Evolutionary conservation across 2,797 vertebrate genomes (phyloP).

Genomic region (Typhlichthys subterraneus): DNA sequence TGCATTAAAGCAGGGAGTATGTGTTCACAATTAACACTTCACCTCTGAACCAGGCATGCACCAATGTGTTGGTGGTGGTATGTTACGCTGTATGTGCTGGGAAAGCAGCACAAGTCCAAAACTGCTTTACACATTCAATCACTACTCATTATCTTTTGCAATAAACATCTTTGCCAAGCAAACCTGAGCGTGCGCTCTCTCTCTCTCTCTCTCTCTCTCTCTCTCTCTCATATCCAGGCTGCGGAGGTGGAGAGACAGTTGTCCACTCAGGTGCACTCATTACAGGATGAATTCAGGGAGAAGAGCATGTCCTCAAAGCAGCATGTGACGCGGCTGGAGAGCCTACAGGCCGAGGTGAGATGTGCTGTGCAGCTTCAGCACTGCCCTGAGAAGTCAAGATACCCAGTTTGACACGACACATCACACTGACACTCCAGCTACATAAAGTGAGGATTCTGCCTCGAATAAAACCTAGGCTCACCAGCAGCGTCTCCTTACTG

Average conservation of each 20-base stretch:
- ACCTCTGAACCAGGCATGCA: constrained; percentile 11
- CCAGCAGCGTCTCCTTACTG: too few species aligned
- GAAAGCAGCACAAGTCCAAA: constrained; percentile 1
- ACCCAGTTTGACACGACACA: too few species aligned
- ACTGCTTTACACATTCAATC: neutral
- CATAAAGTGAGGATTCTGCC: too few species aligned
- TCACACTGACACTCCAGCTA: too few species aligned
- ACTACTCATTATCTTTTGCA: too few species aligned
- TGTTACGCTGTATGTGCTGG: constrained; percentile 25
- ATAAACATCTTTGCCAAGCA: too few species aligned
- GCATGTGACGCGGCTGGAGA: constrained; percentile 92
- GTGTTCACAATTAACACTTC: constrained; percentile 15
- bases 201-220: constrained; percentile 4
- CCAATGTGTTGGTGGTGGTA: neutral
- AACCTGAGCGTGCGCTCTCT: neutral
- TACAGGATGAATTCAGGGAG: constrained; percentile 93
- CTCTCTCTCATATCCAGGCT: constrained; percentile 74
- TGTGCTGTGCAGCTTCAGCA: neutral
- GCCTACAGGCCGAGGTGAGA: constrained; percentile 93
- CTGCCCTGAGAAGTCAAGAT: neutral
- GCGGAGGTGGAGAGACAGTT: constrained; percentile 94
- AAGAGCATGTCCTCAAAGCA: constrained; percentile 93
- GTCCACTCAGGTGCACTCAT: constrained; percentile 93
- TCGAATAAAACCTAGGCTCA: too few species aligned
- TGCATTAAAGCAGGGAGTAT: constrained; percentile 11